phyloP scores from a whole-genome alignment of 2,113 vertebrate genomes.

The Piprites chloris region DNA sequence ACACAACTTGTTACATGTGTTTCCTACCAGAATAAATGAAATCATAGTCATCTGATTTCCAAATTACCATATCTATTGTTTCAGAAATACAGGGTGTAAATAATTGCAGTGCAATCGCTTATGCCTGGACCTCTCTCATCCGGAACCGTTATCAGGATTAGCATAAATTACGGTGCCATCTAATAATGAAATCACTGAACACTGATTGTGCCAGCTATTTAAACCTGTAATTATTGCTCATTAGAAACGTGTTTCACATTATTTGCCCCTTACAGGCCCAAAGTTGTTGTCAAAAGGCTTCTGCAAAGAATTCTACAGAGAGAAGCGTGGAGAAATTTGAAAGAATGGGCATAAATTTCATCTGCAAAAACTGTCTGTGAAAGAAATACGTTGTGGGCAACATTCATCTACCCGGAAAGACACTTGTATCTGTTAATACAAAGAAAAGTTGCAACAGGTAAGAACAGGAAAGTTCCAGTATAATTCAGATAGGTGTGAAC shows the following conservation, averaged over 20 bases:
- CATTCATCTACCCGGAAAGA: neutral
- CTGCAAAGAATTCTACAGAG: slow-evolving; percentile 36
- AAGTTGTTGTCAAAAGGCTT: slow-evolving; percentile 64
- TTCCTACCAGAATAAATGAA: slow-evolving; percentile 79
- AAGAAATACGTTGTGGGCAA: neutral
- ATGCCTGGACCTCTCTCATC: slow-evolving; percentile 79
- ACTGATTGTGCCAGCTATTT: slow-evolving; percentile 80
- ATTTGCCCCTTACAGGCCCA: slow-evolving; percentile 74
- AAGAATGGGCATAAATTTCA: neutral
- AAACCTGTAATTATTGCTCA: slow-evolving; percentile 81
- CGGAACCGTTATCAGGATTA: slow-evolving; percentile 81
- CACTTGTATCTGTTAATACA: neutral
- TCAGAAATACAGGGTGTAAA: slow-evolving; percentile 81
- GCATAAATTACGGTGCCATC: slow-evolving; percentile 81
- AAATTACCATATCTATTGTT: slow-evolving; percentile 80
- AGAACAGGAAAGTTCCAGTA: neutral
- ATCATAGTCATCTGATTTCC: slow-evolving; percentile 76
- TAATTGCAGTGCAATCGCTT: slow-evolving; percentile 77
- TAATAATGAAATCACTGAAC: slow-evolving; percentile 81
- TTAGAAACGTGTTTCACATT: slow-evolving; percentile 74
- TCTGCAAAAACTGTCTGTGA: neutral
- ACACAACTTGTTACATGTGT: slow-evolving; percentile 79
- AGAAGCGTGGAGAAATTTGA: neutral
- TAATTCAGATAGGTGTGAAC: neutral
- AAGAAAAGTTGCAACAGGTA: neutral